These are phyloP conservation scores for Coenobita brevimanus DNA, from an alignment of 1,140 invertebrate species.

Conservation along the genomic window DNA sequence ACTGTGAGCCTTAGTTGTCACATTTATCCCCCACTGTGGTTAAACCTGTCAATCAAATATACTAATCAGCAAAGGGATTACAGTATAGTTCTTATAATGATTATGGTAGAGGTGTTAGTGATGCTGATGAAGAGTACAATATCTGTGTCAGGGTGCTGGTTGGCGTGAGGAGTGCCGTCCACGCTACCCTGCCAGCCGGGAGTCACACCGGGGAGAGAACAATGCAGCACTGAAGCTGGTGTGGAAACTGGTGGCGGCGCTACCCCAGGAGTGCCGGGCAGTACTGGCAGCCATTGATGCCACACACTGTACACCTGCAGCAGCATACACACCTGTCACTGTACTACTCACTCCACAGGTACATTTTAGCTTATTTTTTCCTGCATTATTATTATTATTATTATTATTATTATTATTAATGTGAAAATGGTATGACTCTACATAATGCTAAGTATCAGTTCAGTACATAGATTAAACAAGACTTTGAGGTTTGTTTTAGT, in stretches of 20 bases:
- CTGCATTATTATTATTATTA: neutral
- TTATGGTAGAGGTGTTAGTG: too few species aligned
- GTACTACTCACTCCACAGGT: conserved; percentile 70
- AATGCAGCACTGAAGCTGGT: conserved; percentile 58
- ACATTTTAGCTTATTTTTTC: too few species aligned
- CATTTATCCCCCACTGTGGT: too few species aligned
- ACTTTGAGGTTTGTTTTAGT: too few species aligned
- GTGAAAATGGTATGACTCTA: neutral
- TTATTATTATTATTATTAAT: neutral
- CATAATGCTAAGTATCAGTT: too few species aligned
- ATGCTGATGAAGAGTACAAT: too few species aligned
- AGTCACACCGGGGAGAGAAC: conserved; percentile 30
- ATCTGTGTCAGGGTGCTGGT: conserved; percentile 64
- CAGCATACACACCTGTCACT: conserved; percentile 71
- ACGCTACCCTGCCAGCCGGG: conserved; percentile 27
- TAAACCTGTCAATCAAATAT: too few species aligned
- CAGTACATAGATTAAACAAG: too few species aligned
- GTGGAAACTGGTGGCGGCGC: conserved; percentile 60
- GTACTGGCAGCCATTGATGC: conserved; percentile 68
- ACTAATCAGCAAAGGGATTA: too few species aligned
- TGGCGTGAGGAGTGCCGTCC: conserved; percentile 62
- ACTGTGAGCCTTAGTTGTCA: too few species aligned
- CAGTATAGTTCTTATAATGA: too few species aligned
- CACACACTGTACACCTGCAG: conserved; percentile 69
- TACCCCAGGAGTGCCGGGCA: conserved; percentile 52